phyloP scores from a whole-genome alignment of 2,888 invertebrate genomes.

The Idaea biselata region DNA sequence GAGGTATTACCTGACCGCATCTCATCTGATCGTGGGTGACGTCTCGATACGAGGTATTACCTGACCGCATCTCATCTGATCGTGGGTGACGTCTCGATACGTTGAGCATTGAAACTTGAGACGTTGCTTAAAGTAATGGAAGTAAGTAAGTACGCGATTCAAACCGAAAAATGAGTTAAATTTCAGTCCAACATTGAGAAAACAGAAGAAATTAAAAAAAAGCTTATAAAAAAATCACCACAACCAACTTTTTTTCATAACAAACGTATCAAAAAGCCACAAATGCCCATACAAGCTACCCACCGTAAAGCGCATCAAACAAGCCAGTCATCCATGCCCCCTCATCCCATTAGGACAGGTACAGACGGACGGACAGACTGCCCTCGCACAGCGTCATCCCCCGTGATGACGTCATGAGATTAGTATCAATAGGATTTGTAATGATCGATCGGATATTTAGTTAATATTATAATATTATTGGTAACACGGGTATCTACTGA shows the following conservation, averaged over 20 bases:
- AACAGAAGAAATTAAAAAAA: no score
- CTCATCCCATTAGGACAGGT: constrained; percentile 44
- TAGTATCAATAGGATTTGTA: constrained; percentile 35
- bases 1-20: no score
- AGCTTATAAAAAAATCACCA: neutral
- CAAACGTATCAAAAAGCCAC: neutral
- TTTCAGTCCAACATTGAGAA: no score
- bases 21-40: no score
- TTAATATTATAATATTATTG: constrained; percentile 8
- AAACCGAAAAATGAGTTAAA: no score
- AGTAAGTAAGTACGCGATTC: no score
- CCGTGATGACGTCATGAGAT: constrained; percentile 27
- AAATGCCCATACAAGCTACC: neutral
- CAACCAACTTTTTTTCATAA: neutral
- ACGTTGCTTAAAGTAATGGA: no score
- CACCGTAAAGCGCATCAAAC: constrained; percentile 13
- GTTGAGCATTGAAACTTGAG: no score
- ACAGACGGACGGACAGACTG: constrained; percentile 35
- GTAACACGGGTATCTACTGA: neutral
- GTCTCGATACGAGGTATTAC: no score
- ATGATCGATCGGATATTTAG: constrained; percentile 26
- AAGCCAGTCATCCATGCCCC: constrained; percentile 26
- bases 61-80: no score
- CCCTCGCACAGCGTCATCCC: constrained; percentile 16
- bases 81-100: no score